Conservation (phyloP, 1,140 invertebrate species). For the Lysiphlebus fabarum region DNA sequence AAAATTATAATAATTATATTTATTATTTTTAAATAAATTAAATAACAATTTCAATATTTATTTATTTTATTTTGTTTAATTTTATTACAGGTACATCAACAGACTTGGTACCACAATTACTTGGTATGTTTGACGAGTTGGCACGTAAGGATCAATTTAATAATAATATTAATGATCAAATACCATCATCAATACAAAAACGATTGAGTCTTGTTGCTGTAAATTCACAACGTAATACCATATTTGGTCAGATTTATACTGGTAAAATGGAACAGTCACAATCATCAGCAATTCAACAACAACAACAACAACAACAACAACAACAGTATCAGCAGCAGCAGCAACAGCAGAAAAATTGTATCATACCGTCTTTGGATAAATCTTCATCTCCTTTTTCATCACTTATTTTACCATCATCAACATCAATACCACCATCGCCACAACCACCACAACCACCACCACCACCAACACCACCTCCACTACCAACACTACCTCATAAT, state of each 20-base stretch:
- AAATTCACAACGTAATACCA: conserved; percentile 42
- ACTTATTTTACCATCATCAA: too few relatives aligned
- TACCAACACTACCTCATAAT: too few relatives aligned
- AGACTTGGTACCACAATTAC: conserved; percentile 64
- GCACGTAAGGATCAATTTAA: conserved; percentile 48
- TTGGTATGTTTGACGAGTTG: conserved; percentile 67
- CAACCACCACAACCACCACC: too few relatives aligned
- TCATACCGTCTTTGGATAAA: too few relatives aligned
- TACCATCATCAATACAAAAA: conserved; percentile 45
- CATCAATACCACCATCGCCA: too few relatives aligned
- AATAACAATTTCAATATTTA: too few relatives aligned
- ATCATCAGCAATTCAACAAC: conserved; percentile 6
- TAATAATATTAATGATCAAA: conserved; percentile 33
- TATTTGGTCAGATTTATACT: conserved; percentile 41
- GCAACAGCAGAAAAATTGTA: too few relatives aligned
- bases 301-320: conserved; percentile 12
- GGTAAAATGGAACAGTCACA: conserved; percentile 13
- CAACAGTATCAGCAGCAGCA: background rate
- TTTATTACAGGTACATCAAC: conserved; percentile 56
- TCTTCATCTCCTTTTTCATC: too few relatives aligned
- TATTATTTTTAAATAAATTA: too few relatives aligned
- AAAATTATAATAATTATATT: too few relatives aligned
- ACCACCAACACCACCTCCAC: too few relatives aligned
- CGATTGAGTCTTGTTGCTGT: conserved; percentile 44
- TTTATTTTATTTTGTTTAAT: conserved; percentile 7